Conservation (phyloP, 2,113 vertebrate species). For the Myotis davidii region DNA sequence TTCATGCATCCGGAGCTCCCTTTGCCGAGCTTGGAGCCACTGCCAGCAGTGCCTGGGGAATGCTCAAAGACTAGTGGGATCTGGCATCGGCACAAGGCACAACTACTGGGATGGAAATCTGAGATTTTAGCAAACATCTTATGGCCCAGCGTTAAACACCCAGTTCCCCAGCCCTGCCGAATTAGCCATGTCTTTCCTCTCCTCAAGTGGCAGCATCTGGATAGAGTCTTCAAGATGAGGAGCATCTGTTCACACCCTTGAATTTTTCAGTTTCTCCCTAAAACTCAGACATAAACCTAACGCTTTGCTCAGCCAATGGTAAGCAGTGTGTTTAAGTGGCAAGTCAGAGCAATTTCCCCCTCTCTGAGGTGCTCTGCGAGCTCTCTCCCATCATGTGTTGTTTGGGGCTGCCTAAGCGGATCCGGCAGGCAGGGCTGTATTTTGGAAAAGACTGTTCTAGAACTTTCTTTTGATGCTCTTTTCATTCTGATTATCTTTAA, state of each 20-base stretch:
- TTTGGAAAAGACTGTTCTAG: background rate
- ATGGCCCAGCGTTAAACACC: background rate
- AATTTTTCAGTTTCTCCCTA: constrained; percentile 36
- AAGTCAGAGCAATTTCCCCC: accelerated
- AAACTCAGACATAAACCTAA: background rate
- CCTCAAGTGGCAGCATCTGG: constrained; percentile 15
- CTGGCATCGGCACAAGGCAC: background rate
- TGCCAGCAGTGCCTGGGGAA: background rate
- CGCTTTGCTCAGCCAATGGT: background rate
- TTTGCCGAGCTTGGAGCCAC: background rate
- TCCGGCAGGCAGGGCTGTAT: background rate
- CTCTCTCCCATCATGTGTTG: background rate
- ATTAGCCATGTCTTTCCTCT: constrained; percentile 30
- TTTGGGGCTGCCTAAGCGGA: background rate
- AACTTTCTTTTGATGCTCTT: background rate
- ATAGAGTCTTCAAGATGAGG: constrained; percentile 3
- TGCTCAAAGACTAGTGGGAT: background rate
- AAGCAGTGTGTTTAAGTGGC: background rate
- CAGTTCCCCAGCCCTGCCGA: background rate
- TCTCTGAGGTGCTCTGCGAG: background rate
- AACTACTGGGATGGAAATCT: background rate
- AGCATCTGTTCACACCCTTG: constrained; percentile 54
- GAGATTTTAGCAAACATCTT: background rate
- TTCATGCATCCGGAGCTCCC: background rate
- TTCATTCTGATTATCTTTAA: constrained; percentile 26